Base-by-base conservation (phyloP, 2,113 vertebrate genomes). In the Physeter macrocephalus region DNA sequence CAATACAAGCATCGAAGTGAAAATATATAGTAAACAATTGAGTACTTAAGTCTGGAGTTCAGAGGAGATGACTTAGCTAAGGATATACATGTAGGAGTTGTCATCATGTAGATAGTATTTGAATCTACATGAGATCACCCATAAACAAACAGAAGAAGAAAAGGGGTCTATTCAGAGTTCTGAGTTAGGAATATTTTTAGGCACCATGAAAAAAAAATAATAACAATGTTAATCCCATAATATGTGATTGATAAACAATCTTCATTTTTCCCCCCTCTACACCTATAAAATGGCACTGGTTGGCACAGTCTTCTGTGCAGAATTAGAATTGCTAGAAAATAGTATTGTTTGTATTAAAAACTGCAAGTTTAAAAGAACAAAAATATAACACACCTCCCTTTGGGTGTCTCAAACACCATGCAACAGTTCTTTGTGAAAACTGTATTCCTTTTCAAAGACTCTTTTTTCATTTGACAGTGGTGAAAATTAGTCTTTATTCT, bases 391-490 rank as follows among this genome's bases (percentile, higher is more conserved):
- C 93, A 98, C 98, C 96, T 89, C 15, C 94, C 82, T 97, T 97
- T 98, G 94, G 93, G 93, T 96, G 97, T 96, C 97, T 98, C 92
- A 98, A 98, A 91, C 90, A 86, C 96, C 94, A 96, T 94, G 93
- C 95, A 96, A 98, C 92, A 95, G 72, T 98, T 98, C 84, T 98
- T 97, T 98, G 92, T 97, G 98, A 97, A 98, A 98, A 97, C 31
- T 97, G 84, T 98, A 89, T 95, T 96, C 94, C 85, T 98, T 98
- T 99, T 98, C 96, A 97, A 98, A 97, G 90, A 29, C n/a, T 87
- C 62, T 87, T 64, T 86, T 86, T 39, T 17, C n/a, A 31, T n/a
- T 95, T 97, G 61, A 34, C 43, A 2, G 61, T 88, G 36, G 71
- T 94, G 92, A 82, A 93, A 97, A 97, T 98, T 98, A 97, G 93